These are phyloP conservation scores for Poecilus cupreus DNA, from an alignment of 2,888 invertebrate species.

Conservation along the genomic window DNA sequence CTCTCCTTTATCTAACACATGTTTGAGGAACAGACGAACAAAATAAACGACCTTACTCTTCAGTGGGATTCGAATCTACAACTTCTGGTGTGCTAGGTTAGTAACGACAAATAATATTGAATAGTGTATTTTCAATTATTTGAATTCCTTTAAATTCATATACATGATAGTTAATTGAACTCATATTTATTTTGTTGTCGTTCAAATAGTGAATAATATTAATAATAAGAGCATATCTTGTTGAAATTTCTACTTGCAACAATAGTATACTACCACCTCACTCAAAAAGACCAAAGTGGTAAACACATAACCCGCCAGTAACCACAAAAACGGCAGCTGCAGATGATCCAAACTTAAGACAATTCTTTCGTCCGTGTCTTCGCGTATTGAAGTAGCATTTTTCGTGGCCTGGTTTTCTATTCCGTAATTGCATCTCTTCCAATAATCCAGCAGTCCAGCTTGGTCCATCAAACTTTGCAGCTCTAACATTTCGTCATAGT, in stretches of 20 bases:
- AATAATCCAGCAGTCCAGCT: neutral
- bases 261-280: neutral
- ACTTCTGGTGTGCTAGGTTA: too few relatives aligned
- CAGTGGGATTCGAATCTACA: too few relatives aligned
- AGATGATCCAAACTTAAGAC: conserved; percentile 24
- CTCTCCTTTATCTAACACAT: too few relatives aligned
- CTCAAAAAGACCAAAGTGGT: neutral
- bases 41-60: too few relatives aligned
- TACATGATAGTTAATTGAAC: too few relatives aligned
- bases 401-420: neutral
- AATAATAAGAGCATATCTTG: too few relatives aligned
- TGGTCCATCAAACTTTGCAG: neutral
- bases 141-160: too few relatives aligned
- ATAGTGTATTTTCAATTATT: too few relatives aligned
- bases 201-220: too few relatives aligned
- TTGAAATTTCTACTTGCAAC: neutral
- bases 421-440: conserved; percentile 26
- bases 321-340: conserved; percentile 1
- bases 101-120: too few relatives aligned
- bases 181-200: too few relatives aligned
- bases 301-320: neutral
- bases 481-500: conserved; percentile 12
- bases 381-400: neutral
- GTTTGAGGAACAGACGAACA: too few relatives aligned
- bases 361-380: neutral